Evolutionary conservation across 2,888 invertebrate species (phyloP).

Genomic region (Empis stercorea): DNA sequence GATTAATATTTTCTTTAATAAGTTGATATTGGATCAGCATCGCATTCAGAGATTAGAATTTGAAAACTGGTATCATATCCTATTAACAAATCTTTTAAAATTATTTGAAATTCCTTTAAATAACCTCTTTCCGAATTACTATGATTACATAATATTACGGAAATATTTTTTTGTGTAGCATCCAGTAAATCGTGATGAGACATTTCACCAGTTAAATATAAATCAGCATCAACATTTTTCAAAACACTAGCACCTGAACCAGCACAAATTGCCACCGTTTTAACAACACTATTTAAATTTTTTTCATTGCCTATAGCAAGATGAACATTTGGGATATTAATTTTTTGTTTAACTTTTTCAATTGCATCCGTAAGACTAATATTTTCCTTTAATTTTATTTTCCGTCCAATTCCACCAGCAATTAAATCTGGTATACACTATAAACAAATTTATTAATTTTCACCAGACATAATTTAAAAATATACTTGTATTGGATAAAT

Average conservation of each 20-base stretch:
- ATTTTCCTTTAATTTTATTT: slow-evolving; percentile 38
- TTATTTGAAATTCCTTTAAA: slow-evolving; percentile 44
- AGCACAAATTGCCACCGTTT: slow-evolving; percentile 70
- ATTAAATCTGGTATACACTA: slow-evolving; percentile 9
- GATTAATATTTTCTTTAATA: slow-evolving; percentile 15
- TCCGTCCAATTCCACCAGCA: slow-evolving; percentile 44
- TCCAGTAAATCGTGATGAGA: slow-evolving; percentile 87
- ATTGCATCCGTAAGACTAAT: slow-evolving; percentile 50
- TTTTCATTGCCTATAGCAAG: slow-evolving; percentile 47
- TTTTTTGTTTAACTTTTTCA: slow-evolving; percentile 52
- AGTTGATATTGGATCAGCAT: slow-evolving; percentile 65
- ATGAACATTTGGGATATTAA: slow-evolving; percentile 55
- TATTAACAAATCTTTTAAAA: slow-evolving; percentile 25
- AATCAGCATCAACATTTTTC: slow-evolving; percentile 55
- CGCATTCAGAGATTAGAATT: slow-evolving; percentile 55
- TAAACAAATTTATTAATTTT: neutral
- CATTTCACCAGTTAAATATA: slow-evolving; percentile 89
- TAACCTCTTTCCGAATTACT: slow-evolving; percentile 89
- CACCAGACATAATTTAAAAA: slow-evolving; percentile 8
- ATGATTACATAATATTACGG: slow-evolving; percentile 83
- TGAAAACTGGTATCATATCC: slow-evolving; percentile 35
- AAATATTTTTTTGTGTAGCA: slow-evolving; percentile 61
- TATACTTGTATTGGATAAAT: slow-evolving; percentile 12
- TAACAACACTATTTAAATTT: slow-evolving; percentile 38
- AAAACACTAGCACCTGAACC: slow-evolving; percentile 78